Base-by-base conservation (phyloP, 2,888 invertebrate genomes). In the Pycnomerus fuliginosus region DNA sequence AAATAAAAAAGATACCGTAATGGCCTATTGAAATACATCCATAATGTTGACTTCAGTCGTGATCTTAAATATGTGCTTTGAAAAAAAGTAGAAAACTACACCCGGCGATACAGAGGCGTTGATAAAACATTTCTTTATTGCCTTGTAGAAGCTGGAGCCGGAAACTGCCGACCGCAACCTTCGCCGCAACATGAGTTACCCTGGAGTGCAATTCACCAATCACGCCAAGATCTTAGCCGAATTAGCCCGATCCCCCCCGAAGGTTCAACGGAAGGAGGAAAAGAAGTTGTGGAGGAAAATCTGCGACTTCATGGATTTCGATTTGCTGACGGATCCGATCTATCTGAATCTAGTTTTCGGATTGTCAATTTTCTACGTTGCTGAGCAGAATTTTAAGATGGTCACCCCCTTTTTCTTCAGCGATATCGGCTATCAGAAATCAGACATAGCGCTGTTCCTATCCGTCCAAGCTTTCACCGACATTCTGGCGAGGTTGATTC, bases 391-490 rank as follows among this genome's bases (percentile, higher is more conserved):
- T 62, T 85, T 85, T 69, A 83, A 85, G 41, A 60, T 65, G 56
- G 62, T 67, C 4, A 60, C 61, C 36, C 65, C 67, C 10, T 68
- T 67, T 40, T 67, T 68, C 53, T 64, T 68, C 49, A 41, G 45
- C 11, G 55, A 46, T 31, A 63, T 68, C 16, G 66, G 66, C 10
- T 72, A 43, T 62, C 75, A 78, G 44, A 82, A 80, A 68, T 71
- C 77, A 27, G 84, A 87, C 54, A 80, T 85, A 13, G 87, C 88
- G 32, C 80, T 82, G 61, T 87, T 86, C 61, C 73, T 87, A 30
- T 87, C 86, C 3, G 79, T 85, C 63, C 86, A 85, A 17, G 87
- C 87, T 4, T 80, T 85, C 16, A 82, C 85, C 7, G 88, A 88
- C 65, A 83, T 87, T 48, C 70, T 84, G 32, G 86, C 87, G 14